phyloP scores from a whole-genome alignment of 35 echinoderm and acorn worm genomes.

The Apostichopus californicus region DNA sequence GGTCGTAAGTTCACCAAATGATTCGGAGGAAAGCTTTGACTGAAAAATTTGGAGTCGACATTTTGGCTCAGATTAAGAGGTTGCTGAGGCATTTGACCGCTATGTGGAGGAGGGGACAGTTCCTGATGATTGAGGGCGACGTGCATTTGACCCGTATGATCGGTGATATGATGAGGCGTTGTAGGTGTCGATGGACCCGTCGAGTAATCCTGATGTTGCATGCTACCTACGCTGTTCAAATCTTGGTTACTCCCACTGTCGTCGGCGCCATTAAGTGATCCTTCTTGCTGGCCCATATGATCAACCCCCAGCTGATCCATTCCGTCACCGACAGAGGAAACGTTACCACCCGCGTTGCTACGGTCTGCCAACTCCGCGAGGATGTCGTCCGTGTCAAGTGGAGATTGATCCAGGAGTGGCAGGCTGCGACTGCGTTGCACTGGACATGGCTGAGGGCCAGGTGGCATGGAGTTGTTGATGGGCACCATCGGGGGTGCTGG shows the following conservation, averaged over 20 bases:
- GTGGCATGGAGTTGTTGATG: constrained; percentile 73
- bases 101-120: constrained; percentile 49
- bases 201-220: constrained; percentile 43
- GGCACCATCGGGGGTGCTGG: constrained; percentile 21
- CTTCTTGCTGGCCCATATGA: constrained; percentile 29
- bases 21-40: constrained; percentile 50
- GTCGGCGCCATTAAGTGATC: constrained; percentile 32
- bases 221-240: too few species aligned
- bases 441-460: constrained; percentile 63
- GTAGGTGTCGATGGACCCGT: constrained; percentile 32
- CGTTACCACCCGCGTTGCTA: background rate
- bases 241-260: constrained; percentile 50
- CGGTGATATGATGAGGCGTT: constrained; percentile 39
- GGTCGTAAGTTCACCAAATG: constrained; percentile 16
- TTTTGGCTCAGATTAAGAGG: constrained; percentile 88
- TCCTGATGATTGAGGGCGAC: constrained; percentile 34
- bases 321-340: background rate
- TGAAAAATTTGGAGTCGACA: constrained; percentile 62
- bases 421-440: constrained; percentile 89
- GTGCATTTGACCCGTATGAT: constrained; percentile 11
- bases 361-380: constrained; percentile 72
- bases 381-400: constrained; percentile 77
- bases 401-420: constrained; percentile 72
- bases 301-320: constrained; percentile 37
- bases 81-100: constrained; percentile 37